Percentiles rank a stretch among this genome's conserved stretches.
Evolutionary conservation across 1,140 invertebrate species (phyloP).

Genomic region (Pachyrhynchus sulphureomaculatus): DNA sequence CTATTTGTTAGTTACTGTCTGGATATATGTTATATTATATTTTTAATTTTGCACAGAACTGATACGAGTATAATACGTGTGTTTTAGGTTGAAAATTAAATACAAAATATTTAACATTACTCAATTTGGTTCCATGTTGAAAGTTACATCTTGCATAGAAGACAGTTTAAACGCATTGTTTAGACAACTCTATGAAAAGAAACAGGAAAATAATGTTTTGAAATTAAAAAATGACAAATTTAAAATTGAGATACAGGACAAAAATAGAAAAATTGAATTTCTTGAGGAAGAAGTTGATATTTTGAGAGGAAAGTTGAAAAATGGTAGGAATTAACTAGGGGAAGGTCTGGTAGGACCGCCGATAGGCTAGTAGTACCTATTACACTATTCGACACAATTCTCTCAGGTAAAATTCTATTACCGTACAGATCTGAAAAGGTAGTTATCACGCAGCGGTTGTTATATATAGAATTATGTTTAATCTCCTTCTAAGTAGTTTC

Average conservation of each 20-base stretch:
- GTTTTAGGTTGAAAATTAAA: slow-evolving; percentile 7
- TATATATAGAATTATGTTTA: too few species aligned
- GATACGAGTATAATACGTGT: too few species aligned
- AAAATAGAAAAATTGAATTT: slow-evolving; percentile 8
- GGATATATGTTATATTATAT: too few species aligned
- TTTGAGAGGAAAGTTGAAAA: slow-evolving; percentile 12
- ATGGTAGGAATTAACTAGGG: background rate
- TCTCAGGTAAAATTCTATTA: too few species aligned
- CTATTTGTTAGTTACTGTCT: too few species aligned
- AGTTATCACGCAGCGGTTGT: too few species aligned
- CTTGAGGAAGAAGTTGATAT: slow-evolving; percentile 22
- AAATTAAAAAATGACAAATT: background rate
- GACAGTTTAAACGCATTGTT: slow-evolving; percentile 12
- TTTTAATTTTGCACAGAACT: too few species aligned
- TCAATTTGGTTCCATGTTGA: slow-evolving; percentile 33
- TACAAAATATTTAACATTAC: slow-evolving; percentile 31
- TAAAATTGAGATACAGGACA: background rate
- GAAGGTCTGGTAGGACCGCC: background rate
- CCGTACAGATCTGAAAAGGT: too few species aligned
- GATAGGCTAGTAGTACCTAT: background rate
- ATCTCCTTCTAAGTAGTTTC: too few species aligned
- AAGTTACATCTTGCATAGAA: slow-evolving; percentile 27
- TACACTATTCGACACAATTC: background rate
- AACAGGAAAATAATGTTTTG: slow-evolving; percentile 10
- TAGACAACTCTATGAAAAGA: slow-evolving; percentile 8